phyloP scores from a whole-genome alignment of 1,140 invertebrate species.

The Cheumatopsyche charites region DNA sequence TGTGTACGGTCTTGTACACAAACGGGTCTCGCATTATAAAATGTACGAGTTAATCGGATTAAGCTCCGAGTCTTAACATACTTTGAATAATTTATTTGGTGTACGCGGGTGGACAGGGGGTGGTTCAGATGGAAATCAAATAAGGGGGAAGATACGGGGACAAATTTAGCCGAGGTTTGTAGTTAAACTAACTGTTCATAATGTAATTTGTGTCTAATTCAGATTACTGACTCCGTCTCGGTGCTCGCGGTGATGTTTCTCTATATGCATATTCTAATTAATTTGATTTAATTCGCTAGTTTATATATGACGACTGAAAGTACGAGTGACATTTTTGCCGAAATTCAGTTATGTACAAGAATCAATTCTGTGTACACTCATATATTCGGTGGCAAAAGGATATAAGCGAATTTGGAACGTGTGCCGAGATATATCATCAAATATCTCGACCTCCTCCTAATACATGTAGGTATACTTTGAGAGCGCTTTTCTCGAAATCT shows the following conservation, averaged over 20 bases:
- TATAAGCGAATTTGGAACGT: too few species aligned
- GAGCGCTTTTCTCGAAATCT: too few species aligned
- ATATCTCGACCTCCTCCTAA: too few species aligned
- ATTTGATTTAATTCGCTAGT: not conserved
- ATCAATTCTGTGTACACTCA: too few species aligned
- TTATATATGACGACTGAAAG: not conserved
- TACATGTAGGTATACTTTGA: too few species aligned
- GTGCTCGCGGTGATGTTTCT: constrained; percentile 27
- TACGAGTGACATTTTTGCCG: not conserved
- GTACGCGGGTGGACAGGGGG: constrained; percentile 33
- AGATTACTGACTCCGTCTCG: constrained; percentile 45
- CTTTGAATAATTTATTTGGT: constrained; percentile 49
- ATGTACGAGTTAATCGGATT: constrained; percentile 46
- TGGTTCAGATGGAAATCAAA: constrained; percentile 46
- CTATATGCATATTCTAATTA: not conserved
- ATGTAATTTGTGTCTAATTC: constrained; percentile 49
- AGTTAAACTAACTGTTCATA: constrained; percentile 50
- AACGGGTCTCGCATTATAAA: constrained; percentile 29
- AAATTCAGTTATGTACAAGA: too few species aligned
- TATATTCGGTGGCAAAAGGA: too few species aligned
- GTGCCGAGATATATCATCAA: too few species aligned
- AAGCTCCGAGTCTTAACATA: constrained; percentile 45
- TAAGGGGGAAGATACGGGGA: constrained; percentile 47
- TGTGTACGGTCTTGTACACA: too few species aligned
- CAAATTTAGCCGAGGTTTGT: constrained; percentile 49